Evolutionary conservation across 2,888 invertebrate species (phyloP).

Genomic region (Andrena marginata): DNA sequence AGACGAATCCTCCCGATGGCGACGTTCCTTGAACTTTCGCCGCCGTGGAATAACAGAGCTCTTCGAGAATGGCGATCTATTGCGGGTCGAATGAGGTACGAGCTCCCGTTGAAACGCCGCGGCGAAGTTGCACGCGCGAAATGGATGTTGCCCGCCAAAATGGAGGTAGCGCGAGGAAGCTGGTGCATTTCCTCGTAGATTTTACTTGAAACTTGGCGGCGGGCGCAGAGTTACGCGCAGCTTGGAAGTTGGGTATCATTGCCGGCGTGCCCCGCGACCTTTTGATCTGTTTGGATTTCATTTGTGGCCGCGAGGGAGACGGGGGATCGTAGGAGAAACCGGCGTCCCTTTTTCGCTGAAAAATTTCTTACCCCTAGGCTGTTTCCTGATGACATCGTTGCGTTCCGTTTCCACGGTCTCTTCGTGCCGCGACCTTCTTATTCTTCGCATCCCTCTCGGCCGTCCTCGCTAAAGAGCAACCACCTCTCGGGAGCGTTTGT

Average conservation of each 20-base stretch:
- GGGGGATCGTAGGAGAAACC: not conserved
- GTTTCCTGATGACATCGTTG: constrained; percentile 49
- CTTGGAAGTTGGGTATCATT: constrained; percentile 40
- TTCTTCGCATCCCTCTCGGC: constrained; percentile 40
- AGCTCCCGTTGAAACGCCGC: constrained; percentile 14
- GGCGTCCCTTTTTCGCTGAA: constrained; percentile 21
- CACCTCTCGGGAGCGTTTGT: constrained; percentile 60
- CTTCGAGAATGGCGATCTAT: constrained; percentile 20
- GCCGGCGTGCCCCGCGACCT: constrained; percentile 36
- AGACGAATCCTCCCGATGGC: not conserved
- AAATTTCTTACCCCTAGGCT: constrained; percentile 48
- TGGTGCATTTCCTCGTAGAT: constrained; percentile 26
- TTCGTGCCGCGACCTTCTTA: constrained; percentile 43
- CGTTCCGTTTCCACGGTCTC: constrained; percentile 49
- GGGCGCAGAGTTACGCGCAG: constrained; percentile 15
- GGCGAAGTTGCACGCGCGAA: not conserved
- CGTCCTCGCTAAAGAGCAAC: constrained; percentile 66
- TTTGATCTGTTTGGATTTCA: constrained; percentile 61
- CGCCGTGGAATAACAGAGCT: not conserved
- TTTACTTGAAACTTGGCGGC: constrained; percentile 30
- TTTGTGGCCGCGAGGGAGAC: constrained; percentile 42
- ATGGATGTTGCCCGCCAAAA: constrained; percentile 28
- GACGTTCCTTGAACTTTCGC: constrained; percentile 19
- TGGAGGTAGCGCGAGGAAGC: constrained; percentile 7
- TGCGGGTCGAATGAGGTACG: constrained; percentile 19